Evolutionary conservation across 2,888 invertebrate genomes (phyloP).

Genomic region (Ctenicera cuprea): DNA sequence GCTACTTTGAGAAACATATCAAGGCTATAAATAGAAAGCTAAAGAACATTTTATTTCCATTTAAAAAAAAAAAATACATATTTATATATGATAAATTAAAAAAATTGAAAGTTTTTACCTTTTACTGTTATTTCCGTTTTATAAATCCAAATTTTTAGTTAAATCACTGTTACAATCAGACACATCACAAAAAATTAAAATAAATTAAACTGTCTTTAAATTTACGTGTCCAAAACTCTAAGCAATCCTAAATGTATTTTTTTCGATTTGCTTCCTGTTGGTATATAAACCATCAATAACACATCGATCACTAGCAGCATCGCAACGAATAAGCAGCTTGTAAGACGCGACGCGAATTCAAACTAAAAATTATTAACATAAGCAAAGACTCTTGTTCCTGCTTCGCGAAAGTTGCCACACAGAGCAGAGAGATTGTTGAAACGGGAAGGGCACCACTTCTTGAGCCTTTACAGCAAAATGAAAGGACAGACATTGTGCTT

Average conservation of each 20-base stretch:
- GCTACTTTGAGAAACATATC: neutral
- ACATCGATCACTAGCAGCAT: slow-evolving; percentile 2
- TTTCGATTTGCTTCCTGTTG: neutral
- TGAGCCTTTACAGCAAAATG: slow-evolving; percentile 10
- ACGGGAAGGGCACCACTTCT: slow-evolving; percentile 21
- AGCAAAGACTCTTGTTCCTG: slow-evolving; percentile 26
- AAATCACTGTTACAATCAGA: too few relatives aligned
- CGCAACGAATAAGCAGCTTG: slow-evolving; percentile 9
- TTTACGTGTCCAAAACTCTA: neutral
- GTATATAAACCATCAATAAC: neutral
- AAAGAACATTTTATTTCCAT: neutral
- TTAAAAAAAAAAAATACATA: neutral
- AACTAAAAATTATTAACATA: slow-evolving; percentile 38
- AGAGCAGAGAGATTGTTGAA: slow-evolving; percentile 7
- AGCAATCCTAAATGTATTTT: neutral
- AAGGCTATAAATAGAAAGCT: slow-evolving; percentile 6
- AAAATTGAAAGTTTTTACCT: too few relatives aligned
- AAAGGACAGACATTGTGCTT: neutral
- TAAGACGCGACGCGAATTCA: slow-evolving; percentile 30
- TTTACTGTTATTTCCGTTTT: too few relatives aligned
- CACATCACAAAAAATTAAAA: too few relatives aligned
- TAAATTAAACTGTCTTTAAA: neutral
- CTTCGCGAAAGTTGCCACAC: slow-evolving; percentile 34
- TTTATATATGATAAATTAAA: too few relatives aligned
- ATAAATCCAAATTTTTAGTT: too few relatives aligned